Conservation (phyloP, 2,797 vertebrate genomes). For the Acipenser transmontanus region DNA sequence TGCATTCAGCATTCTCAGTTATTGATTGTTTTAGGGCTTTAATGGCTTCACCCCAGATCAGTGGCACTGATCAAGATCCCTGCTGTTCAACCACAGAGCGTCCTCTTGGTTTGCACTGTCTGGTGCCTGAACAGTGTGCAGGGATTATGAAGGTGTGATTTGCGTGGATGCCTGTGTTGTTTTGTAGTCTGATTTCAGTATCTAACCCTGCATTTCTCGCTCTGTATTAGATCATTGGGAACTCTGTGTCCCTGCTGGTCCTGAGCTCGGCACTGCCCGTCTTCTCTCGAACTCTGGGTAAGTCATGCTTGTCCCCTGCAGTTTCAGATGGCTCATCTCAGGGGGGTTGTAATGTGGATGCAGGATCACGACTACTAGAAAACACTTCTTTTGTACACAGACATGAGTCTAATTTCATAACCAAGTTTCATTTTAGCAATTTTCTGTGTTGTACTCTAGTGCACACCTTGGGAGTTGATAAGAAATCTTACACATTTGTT, state of each 20-base stretch:
- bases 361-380: too few relatives aligned
- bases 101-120: background rate
- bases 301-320: conserved; percentile 31
- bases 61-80: too few relatives aligned
- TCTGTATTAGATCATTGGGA: conserved; percentile 80
- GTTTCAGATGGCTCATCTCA: background rate
- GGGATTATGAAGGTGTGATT: too few relatives aligned
- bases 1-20: too few relatives aligned
- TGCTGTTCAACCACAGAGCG: background rate
- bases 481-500: too few relatives aligned
- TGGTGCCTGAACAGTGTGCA: too few relatives aligned
- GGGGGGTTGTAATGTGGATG: too few relatives aligned
- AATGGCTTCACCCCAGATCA: too few relatives aligned
- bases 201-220: conserved; percentile 7
- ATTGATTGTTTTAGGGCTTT: too few relatives aligned
- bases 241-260: conserved; percentile 88
- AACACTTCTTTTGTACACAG: too few relatives aligned
- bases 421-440: background rate
- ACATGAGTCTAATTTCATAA: background rate
- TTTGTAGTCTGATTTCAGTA: background rate
- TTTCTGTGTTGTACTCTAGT: too few relatives aligned
- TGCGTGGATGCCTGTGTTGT: background rate
- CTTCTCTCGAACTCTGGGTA: conserved; percentile 92
- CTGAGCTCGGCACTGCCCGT: conserved; percentile 92
- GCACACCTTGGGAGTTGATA: too few relatives aligned